Evolutionary conservation across 2,888 invertebrate species (phyloP).

Genomic region (Diachrysia chrysitis): DNA sequence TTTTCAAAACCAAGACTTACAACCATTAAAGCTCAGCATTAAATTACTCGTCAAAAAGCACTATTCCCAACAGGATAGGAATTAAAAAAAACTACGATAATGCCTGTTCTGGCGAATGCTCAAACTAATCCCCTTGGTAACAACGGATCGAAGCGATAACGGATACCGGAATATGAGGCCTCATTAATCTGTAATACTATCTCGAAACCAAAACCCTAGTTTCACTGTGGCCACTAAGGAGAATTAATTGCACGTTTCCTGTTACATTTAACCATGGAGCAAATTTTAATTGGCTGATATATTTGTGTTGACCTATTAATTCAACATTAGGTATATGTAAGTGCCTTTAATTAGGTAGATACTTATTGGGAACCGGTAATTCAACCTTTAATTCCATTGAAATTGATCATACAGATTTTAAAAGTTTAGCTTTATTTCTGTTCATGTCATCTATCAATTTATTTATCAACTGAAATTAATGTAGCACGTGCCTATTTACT

Average conservation of each 20-base stretch:
- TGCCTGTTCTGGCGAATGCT: neutral
- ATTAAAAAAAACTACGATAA: neutral
- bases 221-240: conserved; percentile 7
- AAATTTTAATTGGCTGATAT: neutral
- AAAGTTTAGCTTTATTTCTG: too few species aligned
- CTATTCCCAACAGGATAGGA: neutral
- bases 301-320: conserved; percentile 3
- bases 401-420: neutral
- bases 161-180: conserved; percentile 14
- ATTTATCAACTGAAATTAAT: too few species aligned
- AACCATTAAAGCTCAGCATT: too few species aligned
- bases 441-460: too few species aligned
- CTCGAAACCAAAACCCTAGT: conserved; percentile 31
- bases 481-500: too few species aligned
- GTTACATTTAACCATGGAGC: conserved; percentile 5
- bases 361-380: neutral
- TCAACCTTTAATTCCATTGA: too few species aligned
- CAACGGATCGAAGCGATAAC: conserved; percentile 15
- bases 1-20: too few species aligned
- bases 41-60: neutral
- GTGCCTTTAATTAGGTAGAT: neutral
- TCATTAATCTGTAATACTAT: conserved; percentile 29
- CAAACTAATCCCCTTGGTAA: neutral
- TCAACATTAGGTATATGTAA: neutral
- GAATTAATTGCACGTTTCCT: neutral